phyloP scores from a whole-genome alignment of 2,797 vertebrate species.

The Hydrophis major region DNA sequence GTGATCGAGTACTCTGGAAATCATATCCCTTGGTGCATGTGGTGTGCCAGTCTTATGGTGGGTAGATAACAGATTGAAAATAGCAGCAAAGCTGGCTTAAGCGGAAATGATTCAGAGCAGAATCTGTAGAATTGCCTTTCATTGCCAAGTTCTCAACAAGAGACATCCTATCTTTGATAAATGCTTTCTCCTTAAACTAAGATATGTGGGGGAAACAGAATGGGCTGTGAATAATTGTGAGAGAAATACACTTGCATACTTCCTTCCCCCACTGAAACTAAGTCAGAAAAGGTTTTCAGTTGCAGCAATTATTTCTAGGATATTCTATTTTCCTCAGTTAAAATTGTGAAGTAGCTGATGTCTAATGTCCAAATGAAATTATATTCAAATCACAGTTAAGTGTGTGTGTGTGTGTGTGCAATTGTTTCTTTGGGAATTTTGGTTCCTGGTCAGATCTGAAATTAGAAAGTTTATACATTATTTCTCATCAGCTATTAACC shows the following conservation, averaged over 20 bases:
- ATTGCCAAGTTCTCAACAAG: slow-evolving; percentile 53
- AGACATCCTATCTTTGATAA: slow-evolving; percentile 16
- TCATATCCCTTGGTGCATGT: slow-evolving; percentile 93
- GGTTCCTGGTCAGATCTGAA: not conserved
- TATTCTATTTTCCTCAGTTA: not conserved
- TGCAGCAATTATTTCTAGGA: slow-evolving; percentile 12
- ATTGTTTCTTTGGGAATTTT: not conserved
- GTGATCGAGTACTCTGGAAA: slow-evolving; percentile 94
- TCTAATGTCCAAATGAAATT: not conserved
- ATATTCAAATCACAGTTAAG: not conserved
- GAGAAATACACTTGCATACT: not conserved
- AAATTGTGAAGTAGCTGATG: not conserved
- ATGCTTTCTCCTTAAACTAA: not conserved
- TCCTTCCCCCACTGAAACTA: slow-evolving; percentile 14
- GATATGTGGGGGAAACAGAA: not conserved
- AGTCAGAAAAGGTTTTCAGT: slow-evolving; percentile 5
- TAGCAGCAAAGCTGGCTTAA: slow-evolving; percentile 59
- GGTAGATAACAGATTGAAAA: slow-evolving; percentile 69
- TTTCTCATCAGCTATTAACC: not conserved
- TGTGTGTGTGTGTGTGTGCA: not conserved
- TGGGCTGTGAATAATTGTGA: not conserved
- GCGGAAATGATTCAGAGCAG: slow-evolving; percentile 64
- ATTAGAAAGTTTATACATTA: not conserved
- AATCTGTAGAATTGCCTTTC: slow-evolving; percentile 56
- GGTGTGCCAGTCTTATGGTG: slow-evolving; percentile 95